Conservation (phyloP, 2,113 vertebrate genomes). For the Macrotis lagotis region DNA sequence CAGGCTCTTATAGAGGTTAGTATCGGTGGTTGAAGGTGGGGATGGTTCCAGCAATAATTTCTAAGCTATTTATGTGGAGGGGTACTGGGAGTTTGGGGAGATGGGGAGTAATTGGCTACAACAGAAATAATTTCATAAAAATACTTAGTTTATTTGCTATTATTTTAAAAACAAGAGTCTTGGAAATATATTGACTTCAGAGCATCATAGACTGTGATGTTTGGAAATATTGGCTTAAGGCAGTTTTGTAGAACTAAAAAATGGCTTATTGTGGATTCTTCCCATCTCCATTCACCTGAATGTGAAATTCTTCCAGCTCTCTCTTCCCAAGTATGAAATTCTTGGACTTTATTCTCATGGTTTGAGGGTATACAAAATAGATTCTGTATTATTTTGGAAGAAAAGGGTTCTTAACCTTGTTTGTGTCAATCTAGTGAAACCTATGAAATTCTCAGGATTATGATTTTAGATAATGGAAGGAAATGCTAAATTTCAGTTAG, state of each 20-base stretch:
- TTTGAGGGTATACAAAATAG: background rate
- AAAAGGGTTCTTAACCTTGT: background rate
- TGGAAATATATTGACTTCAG: background rate
- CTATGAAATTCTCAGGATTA: background rate
- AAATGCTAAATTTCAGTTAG: background rate
- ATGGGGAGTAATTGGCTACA: slow-evolving; percentile 35
- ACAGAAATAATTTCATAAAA: background rate
- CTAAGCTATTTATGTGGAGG: background rate
- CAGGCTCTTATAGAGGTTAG: background rate
- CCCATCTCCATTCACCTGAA: background rate
- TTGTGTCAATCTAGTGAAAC: background rate
- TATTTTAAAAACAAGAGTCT: slow-evolving; percentile 1
- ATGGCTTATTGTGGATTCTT: background rate
- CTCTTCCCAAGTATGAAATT: background rate
- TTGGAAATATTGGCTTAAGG: background rate
- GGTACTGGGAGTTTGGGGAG: background rate
- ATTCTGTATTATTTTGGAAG: background rate
- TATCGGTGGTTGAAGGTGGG: background rate
- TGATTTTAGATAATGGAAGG: background rate
- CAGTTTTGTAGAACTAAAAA: background rate
- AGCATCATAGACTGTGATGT: background rate
- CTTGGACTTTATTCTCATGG: slow-evolving; percentile 22
- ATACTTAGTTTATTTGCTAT: background rate
- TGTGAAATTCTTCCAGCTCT: background rate
- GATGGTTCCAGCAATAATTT: background rate